A percentile compares a stretch with the other conserved stretches of the same genome.
phyloP scores from a whole-genome alignment of 2,797 vertebrate genomes.

The Paguma larvata region DNA sequence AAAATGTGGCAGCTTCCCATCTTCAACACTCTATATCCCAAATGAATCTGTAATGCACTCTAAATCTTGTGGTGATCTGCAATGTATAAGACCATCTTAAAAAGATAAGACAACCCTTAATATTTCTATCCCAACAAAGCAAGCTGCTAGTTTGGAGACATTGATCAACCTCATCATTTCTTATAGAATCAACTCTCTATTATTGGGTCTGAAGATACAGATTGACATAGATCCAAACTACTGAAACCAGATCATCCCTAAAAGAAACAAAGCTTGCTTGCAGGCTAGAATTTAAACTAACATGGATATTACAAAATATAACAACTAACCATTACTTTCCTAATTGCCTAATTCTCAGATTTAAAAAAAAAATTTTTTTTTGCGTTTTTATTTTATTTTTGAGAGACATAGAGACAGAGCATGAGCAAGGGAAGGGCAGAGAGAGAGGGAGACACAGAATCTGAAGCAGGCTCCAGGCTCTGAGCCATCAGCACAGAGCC shows the following conservation, averaged over 20 bases:
- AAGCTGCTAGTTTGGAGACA: neutral
- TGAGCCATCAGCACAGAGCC: too few species aligned
- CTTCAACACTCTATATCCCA: neutral
- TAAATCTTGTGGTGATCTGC: conserved; percentile 22
- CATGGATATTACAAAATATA: conserved; percentile 56
- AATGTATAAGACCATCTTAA: neutral
- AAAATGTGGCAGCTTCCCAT: conserved; percentile 54
- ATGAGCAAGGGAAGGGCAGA: too few species aligned
- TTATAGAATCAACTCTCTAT: conserved; percentile 43
- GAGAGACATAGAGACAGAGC: too few species aligned
- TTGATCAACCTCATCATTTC: neutral
- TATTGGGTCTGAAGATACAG: conserved; percentile 5
- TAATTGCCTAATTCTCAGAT: conserved; percentile 8
- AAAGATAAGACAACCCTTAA: neutral
- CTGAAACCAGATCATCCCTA: conserved; percentile 45
- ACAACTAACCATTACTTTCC: conserved; percentile 61
- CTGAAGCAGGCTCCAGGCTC: too few species aligned
- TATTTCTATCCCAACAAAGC: conserved; percentile 10
- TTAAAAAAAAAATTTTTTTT: neutral
- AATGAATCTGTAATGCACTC: neutral
- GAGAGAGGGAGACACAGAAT: too few species aligned
- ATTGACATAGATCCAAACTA: conserved; percentile 30
- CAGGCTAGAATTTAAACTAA: conserved; percentile 52
- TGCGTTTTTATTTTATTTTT: too few species aligned
- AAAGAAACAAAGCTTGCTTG: conserved; percentile 66